Conservation (phyloP, 1,140 invertebrate genomes). For the Globodera rostochiensis region DNA sequence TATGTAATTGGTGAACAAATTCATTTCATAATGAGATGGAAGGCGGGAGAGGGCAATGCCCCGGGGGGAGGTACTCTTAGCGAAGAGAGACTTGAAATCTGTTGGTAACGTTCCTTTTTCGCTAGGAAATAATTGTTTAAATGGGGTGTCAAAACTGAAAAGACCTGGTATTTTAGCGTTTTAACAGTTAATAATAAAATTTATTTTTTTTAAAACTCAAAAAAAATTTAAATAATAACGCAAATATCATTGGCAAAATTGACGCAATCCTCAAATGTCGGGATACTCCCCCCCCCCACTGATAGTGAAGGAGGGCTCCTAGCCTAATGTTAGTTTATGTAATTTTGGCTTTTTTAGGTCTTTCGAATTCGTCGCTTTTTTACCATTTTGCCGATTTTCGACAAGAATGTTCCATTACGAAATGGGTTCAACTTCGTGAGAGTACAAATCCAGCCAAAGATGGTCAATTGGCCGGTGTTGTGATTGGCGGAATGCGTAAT, state of each 20-base stretch:
- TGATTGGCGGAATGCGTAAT: slow-evolving; percentile 7
- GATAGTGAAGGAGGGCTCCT: background rate
- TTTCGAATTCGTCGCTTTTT: slow-evolving; percentile 23
- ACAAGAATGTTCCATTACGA: background rate
- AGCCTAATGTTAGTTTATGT: background rate
- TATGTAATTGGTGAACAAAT: slow-evolving; percentile 1
- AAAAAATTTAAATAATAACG: no score
- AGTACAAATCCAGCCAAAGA: slow-evolving; percentile 9
- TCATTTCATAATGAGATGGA: background rate
- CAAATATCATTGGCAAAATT: no score
- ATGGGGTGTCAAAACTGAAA: no score
- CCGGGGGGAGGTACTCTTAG: no score
- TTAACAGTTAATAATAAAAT: no score
- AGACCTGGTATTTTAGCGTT: no score
- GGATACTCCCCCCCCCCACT: background rate
- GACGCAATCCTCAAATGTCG: no score
- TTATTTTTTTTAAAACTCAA: no score
- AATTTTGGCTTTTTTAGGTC: slow-evolving; percentile 10
- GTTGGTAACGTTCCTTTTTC: no score
- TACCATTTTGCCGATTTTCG: slow-evolving; percentile 14
- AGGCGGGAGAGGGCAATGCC: no score
- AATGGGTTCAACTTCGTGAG: slow-evolving; percentile 20
- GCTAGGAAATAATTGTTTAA: no score
- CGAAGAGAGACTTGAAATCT: no score
- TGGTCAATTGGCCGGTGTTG: slow-evolving; percentile 24